phyloP scores from a whole-genome alignment of 2,113 vertebrate genomes.

The Scatophagus argus region DNA sequence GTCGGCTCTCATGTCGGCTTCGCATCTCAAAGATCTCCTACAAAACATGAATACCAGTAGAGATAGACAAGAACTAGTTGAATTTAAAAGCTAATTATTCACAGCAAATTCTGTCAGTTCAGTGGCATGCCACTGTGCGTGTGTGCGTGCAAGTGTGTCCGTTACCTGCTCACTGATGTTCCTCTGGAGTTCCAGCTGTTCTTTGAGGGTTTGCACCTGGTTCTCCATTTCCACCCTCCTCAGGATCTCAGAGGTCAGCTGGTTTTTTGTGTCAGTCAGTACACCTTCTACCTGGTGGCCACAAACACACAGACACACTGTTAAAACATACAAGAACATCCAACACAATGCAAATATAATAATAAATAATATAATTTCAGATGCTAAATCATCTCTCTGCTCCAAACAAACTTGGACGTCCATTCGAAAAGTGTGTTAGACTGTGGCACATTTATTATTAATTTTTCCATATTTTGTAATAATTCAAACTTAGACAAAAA shows the following conservation, averaged over 20 bases:
- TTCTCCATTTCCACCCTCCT: conserved; percentile 86
- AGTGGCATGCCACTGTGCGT: not conserved
- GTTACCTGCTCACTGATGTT: conserved; percentile 84
- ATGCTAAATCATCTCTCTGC: not conserved
- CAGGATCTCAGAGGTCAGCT: conserved; percentile 86
- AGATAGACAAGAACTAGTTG: not conserved
- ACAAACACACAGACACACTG: conserved; percentile 1
- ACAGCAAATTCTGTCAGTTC: not conserved
- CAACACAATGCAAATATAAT: not conserved
- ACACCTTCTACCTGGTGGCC: conserved; percentile 70
- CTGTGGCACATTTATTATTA: not conserved
- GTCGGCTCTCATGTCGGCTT: conserved; percentile 80
- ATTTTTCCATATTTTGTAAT: not conserved
- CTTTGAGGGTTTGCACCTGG: conserved; percentile 84
- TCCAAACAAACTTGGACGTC: not conserved
- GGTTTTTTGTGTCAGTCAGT: conserved; percentile 81
- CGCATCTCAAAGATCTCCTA: conserved; percentile 84
- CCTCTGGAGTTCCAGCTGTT: conserved; percentile 87
- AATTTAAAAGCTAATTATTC: too few species aligned
- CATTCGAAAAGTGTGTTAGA: not conserved
- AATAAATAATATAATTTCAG: too few species aligned
- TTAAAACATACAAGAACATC: not conserved
- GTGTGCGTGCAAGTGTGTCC: not conserved
- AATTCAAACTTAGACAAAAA: too few species aligned
- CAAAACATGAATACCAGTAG: not conserved